Conservation (phyloP, 2,888 invertebrate genomes). For the Drosophila sordidula region DNA sequence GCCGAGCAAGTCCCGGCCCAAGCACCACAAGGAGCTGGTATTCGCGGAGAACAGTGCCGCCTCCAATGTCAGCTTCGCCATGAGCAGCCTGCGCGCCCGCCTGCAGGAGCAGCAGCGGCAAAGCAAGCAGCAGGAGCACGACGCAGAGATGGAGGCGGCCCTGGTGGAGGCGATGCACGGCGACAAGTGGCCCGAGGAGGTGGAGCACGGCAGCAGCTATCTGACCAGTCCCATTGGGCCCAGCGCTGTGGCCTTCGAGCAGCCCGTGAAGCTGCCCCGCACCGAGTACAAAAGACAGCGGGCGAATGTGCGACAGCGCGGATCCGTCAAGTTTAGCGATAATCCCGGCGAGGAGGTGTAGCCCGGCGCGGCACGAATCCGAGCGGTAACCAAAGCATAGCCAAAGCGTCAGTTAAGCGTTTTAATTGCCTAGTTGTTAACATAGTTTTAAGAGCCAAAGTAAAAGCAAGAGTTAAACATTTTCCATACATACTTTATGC, state of each 20-base stretch:
- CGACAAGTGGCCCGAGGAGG: conserved; percentile 77
- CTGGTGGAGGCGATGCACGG: conserved; percentile 64
- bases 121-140: conserved; percentile 46
- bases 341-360: conserved; percentile 69
- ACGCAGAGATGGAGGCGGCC: conserved; percentile 54
- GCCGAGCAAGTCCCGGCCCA: conserved; percentile 42
- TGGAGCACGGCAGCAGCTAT: conserved; percentile 59
- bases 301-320: conserved; percentile 71
- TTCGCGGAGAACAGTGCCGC: conserved; percentile 16
- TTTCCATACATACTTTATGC: conserved; percentile 11
- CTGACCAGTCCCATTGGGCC: conserved; percentile 72
- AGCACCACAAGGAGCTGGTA: conserved; percentile 49
- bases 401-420: conserved; percentile 61
- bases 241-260: conserved; percentile 70
- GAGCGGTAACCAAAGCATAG: conserved; percentile 69
- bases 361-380: conserved; percentile 9
- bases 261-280: conserved; percentile 50
- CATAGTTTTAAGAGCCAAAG: conserved; percentile 47
- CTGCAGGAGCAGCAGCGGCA: conserved; percentile 59
- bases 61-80: conserved; percentile 47
- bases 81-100: conserved; percentile 69
- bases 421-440: conserved; percentile 59
- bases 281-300: conserved; percentile 56
- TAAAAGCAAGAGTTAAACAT: conserved; percentile 44
- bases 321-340: conserved; percentile 79